Percentiles rank a stretch among this genome's conserved stretches.
Evolutionary conservation across 2,888 invertebrate species (phyloP).

Genomic region (Cerastis rubricosa): DNA sequence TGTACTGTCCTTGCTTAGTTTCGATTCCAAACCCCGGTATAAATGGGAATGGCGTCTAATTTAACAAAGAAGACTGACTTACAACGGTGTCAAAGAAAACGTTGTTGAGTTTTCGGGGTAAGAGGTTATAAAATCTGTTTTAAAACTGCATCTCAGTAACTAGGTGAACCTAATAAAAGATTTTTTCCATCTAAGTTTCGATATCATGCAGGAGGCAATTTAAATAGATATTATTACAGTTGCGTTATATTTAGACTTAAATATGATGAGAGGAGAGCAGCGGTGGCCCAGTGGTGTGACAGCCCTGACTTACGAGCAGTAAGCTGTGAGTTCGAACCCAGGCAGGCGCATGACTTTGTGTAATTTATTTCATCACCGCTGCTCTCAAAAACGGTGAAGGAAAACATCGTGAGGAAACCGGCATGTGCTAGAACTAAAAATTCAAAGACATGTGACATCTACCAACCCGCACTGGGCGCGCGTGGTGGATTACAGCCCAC

Average conservation of each 20-base stretch:
- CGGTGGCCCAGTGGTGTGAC: no score
- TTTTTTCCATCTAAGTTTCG: not conserved
- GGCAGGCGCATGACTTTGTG: no score
- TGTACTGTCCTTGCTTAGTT: not conserved
- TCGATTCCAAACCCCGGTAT: not conserved
- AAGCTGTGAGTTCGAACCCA: no score
- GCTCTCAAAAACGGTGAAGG: no score
- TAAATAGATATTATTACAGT: not conserved
- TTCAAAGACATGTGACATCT: no score
- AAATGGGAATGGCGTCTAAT: not conserved
- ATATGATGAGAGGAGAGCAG: not conserved
- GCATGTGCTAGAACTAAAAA: no score
- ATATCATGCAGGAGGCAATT: not conserved
- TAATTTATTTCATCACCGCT: no score
- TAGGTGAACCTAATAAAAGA: not conserved
- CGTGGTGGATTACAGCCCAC: no score
- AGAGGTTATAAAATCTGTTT: not conserved
- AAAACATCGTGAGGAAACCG: no score
- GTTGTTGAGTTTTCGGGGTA: not conserved
- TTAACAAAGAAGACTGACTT: not conserved
- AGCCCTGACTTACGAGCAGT: no score
- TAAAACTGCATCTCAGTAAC: not conserved
- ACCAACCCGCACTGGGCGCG: no score
- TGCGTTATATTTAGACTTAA: not conserved
- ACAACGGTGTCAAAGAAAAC: not conserved